Conservation (phyloP, 1,140 invertebrate genomes). For the Odontomachus brunneus region DNA sequence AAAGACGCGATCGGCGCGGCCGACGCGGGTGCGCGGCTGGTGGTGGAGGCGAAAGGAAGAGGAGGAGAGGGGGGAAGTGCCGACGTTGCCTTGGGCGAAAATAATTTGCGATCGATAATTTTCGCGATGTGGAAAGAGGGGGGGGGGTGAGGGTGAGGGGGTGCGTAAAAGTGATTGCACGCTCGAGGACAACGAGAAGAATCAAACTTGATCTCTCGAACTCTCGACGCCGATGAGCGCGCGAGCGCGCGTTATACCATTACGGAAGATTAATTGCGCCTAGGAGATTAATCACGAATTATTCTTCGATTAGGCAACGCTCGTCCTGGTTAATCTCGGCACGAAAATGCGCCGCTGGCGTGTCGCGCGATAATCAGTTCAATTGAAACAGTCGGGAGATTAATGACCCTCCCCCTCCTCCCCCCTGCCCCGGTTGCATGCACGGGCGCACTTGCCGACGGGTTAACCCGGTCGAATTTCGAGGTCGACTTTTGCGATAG, state of each 20-base stretch:
- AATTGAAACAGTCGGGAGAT: conserved; percentile 54
- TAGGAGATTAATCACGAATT: conserved; percentile 59
- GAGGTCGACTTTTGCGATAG: background rate
- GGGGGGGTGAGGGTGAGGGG: no score
- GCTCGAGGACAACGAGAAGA: no score
- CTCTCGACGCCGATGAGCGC: conserved; percentile 18
- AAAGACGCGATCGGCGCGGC: background rate
- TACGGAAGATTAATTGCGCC: conserved; percentile 52
- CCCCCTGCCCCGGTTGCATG: background rate
- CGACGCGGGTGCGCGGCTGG: no score
- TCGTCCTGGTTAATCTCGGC: conserved; percentile 49
- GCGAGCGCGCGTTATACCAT: conserved; percentile 40
- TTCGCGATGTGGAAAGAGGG: background rate
- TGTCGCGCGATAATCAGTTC: conserved; percentile 55
- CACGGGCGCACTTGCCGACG: background rate
- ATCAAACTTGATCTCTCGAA: no score
- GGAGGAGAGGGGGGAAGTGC: background rate
- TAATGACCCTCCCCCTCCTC: conserved; percentile 17
- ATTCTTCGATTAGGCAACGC: conserved; percentile 59
- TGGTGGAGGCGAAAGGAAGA: no score
- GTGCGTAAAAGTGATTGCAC: no score
- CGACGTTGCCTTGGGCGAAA: background rate
- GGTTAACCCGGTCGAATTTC: background rate
- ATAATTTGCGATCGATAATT: background rate
- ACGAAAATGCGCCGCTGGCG: conserved; percentile 58